phyloP scores from a whole-genome alignment of 2,797 vertebrate species.

The Myoxocephalus aenaeus region DNA sequence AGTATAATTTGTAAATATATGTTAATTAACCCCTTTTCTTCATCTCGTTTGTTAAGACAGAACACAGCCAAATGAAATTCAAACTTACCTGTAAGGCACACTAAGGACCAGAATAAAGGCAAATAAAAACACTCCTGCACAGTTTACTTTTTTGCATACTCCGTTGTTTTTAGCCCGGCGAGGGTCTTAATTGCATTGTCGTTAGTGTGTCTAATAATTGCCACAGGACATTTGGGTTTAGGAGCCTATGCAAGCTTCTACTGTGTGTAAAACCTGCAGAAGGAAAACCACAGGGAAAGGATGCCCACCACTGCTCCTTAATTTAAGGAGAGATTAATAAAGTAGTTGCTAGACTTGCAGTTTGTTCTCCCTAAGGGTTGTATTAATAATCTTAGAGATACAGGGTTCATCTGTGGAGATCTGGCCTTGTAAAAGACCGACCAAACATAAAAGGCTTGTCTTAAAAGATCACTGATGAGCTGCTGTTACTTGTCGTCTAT shows the following conservation, averaged over 20 bases:
- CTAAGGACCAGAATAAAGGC: conserved; percentile 68
- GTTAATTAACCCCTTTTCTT: conserved; percentile 79
- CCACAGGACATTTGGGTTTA: conserved; percentile 82
- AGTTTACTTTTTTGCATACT: conserved; percentile 82
- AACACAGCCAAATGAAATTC: conserved; percentile 77
- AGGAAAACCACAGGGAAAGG: conserved; percentile 79
- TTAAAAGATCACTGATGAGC: conserved; percentile 81
- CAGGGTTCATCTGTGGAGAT: conserved; percentile 81
- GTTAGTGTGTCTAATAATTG: conserved; percentile 82
- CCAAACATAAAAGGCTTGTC: conserved; percentile 81
- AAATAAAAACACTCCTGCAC: conserved; percentile 80
- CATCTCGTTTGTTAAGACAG: conserved; percentile 63
- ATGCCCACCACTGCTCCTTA: conserved; percentile 78
- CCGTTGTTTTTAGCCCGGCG: conserved; percentile 79
- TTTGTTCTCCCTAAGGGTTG: conserved; percentile 84
- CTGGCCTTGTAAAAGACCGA: conserved; percentile 78
- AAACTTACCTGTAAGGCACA: conserved; percentile 84
- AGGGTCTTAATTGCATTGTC: conserved; percentile 81
- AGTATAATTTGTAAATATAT: conserved; percentile 85
- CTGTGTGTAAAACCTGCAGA: conserved; percentile 75
- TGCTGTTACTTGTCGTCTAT: conserved; percentile 81
- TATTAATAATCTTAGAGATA: conserved; percentile 82
- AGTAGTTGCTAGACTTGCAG: conserved; percentile 85
- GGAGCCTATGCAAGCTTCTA: conserved; percentile 69
- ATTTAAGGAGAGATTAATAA: conserved; percentile 84